Base-by-base conservation (phyloP, 2,797 vertebrate species). In the Orientallactaga sibirica region DNA sequence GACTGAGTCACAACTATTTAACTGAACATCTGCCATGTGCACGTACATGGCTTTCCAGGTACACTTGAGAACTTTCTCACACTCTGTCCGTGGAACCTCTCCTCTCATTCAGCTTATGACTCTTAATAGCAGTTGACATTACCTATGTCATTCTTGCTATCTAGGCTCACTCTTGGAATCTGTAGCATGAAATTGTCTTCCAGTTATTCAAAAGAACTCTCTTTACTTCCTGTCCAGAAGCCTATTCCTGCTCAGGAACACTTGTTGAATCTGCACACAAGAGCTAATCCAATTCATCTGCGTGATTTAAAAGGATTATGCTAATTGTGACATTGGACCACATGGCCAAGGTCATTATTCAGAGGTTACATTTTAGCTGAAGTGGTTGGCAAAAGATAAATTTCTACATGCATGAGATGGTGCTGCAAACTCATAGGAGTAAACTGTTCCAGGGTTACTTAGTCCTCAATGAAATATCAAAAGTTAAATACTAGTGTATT, bases 391-490 rank as follows among this genome's bases (percentile, higher is more conserved):
- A 89, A 52, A 24, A 82, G 48, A 67, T 61, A 92, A 66, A 74
- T 41, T 73, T 7, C 16, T 55, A 52, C 7, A 91, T 61, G 76
- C 68, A 86, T 27, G 33, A 93, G 86, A 92, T 48, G 58, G 14
- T 84, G 84, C 41, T 70, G 14, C 2, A 93, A 91, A 48, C 55
- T 58, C 74, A 88, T 33, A 68, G 41, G 41, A 70, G 27, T 41
- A 81, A 95, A 70, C 27, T 78, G 29, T 87, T 77, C 9, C 82
- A 70, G 22, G 52, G 37, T 79, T 81, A 90, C 52, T 85, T 55
- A 52, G n/a, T 58, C 7, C 29, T 92, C 66, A 76, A n/a, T 33
- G 61, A 41, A 87, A 91, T 62, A 68, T 37, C 20, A 92, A 68
- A 37, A 71, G 52, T 71, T 85, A 71, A 22, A 64, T 62, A 80